Evolutionary conservation across 2,888 invertebrate species (phyloP).

Genomic region (Nomada lathburiana): DNA sequence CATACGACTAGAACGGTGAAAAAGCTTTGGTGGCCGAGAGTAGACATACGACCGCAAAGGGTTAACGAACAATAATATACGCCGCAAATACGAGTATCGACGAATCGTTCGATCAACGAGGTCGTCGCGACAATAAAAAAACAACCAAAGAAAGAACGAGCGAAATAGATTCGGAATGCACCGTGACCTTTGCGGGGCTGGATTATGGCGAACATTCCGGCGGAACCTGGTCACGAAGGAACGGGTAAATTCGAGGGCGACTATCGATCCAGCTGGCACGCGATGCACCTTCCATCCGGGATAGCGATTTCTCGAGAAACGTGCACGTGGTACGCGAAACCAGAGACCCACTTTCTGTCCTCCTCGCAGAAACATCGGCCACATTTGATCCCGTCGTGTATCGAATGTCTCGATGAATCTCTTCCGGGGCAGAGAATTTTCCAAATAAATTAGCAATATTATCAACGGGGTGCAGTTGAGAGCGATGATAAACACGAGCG

Average conservation of each 20-base stretch:
- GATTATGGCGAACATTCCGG: constrained; percentile 38
- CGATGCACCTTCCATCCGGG: constrained; percentile 21
- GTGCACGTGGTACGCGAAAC: constrained; percentile 33
- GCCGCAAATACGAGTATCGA: background rate
- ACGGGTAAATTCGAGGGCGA: constrained; percentile 25
- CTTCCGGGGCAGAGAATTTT: background rate
- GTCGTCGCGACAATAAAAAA: no score
- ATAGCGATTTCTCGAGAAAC: constrained; percentile 13
- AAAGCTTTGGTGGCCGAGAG: no score
- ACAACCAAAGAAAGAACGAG: no score
- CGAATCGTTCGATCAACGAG: background rate
- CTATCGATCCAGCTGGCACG: constrained; percentile 42
- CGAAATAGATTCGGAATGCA: constrained; percentile 12
- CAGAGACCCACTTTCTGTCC: constrained; percentile 12
- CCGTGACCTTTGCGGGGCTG: constrained; percentile 46
- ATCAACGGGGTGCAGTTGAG: no score
- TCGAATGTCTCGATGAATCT: background rate
- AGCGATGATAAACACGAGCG: no score
- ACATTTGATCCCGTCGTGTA: no score
- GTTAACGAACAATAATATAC: no score
- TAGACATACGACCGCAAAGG: no score
- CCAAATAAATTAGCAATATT: background rate
- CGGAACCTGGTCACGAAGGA: constrained; percentile 40
- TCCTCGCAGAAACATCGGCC: background rate
- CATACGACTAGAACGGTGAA: no score